These are phyloP conservation scores for Laticauda colubrina DNA, from an alignment of 2,113 vertebrate genomes.

Conservation along the genomic window DNA sequence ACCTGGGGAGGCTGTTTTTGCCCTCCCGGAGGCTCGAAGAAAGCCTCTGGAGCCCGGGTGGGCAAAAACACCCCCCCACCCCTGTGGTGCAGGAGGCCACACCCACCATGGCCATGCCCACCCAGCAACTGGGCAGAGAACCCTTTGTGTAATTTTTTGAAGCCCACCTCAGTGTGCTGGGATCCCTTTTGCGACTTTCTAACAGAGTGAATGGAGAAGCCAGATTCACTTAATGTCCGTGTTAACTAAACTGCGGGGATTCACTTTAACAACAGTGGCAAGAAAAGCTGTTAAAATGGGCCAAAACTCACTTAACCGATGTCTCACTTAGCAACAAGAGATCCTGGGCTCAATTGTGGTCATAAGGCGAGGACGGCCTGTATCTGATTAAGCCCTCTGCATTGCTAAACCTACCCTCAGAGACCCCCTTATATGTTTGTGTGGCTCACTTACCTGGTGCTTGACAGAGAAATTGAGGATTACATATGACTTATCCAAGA, in stretches of 20 bases:
- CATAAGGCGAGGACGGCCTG: background rate
- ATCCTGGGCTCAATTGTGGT: background rate
- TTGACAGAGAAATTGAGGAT: constrained; percentile 80
- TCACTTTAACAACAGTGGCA: background rate
- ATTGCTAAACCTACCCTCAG: fast-evolving
- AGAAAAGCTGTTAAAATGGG: background rate
- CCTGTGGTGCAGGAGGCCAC: too few species aligned
- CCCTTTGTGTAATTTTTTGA: too few species aligned
- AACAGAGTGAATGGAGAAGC: background rate
- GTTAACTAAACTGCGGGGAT: background rate
- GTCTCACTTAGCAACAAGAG: background rate
- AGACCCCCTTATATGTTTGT: fast-evolving
- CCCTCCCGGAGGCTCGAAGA: too few species aligned
- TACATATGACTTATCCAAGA: constrained; percentile 66
- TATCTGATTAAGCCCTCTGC: background rate
- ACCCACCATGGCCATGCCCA: too few species aligned
- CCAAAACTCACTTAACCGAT: background rate
- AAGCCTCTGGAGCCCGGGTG: too few species aligned
- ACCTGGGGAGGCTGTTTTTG: too few species aligned
- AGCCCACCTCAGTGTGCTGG: too few species aligned
- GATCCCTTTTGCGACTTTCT: background rate
- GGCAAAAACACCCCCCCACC: too few species aligned
- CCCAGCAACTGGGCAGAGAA: too few species aligned
- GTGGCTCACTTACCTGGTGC: constrained; percentile 66
- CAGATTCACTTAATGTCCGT: background rate